Evolutionary conservation across 2,113 vertebrate species (phyloP).

Genomic region (Damaliscus lunatus): DNA sequence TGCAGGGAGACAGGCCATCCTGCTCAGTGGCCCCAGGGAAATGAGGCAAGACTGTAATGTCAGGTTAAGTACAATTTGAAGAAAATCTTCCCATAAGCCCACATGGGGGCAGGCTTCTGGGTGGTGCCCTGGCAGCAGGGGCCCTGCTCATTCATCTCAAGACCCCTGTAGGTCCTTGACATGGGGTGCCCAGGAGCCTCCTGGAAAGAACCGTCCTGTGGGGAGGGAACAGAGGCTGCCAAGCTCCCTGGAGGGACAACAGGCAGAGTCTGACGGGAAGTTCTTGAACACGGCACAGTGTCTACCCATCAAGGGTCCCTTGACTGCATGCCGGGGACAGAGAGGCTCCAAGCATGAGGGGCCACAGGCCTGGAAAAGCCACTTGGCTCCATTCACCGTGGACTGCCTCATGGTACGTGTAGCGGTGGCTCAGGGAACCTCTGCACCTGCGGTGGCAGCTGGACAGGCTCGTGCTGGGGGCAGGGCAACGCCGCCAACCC

Average conservation of each 20-base stretch:
- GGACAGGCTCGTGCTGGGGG: too few species aligned
- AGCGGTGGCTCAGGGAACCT: too few species aligned
- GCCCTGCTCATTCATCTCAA: background rate
- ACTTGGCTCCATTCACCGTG: fast-evolving
- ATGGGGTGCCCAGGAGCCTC: background rate
- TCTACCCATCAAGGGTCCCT: background rate
- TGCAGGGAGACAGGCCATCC: background rate
- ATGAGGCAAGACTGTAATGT: background rate
- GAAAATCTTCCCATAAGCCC: background rate
- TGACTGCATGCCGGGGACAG: background rate
- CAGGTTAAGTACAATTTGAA: background rate
- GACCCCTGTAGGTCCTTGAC: background rate
- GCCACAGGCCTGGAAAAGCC: background rate
- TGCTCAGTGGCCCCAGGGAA: background rate
- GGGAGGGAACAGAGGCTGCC: background rate
- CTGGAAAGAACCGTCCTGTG: background rate
- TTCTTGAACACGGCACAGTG: background rate
- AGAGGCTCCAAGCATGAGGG: background rate
- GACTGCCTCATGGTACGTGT: too few species aligned
- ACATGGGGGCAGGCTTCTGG: fast-evolving
- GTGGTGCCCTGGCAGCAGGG: too few species aligned
- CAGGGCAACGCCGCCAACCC: too few species aligned
- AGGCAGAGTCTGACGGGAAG: background rate
- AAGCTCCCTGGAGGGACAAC: background rate
- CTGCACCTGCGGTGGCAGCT: too few species aligned